Evolutionary conservation across 2,888 invertebrate species (phyloP), one percentile per base, ranked within the genome.

Genomic region (Pomacea canaliculata): DNA sequence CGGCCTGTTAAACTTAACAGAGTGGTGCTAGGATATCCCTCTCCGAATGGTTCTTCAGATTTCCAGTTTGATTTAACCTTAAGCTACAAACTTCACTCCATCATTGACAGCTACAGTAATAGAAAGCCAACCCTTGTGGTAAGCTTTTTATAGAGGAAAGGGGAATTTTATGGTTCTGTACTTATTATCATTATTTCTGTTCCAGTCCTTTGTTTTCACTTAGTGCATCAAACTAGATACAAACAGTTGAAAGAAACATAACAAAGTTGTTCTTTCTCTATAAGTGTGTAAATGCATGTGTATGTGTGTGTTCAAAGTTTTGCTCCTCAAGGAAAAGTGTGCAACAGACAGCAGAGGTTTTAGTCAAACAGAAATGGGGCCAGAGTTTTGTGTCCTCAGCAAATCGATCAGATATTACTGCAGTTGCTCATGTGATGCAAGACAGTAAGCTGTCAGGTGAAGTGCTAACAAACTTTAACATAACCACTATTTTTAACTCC

Each of bases 271-370:
- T 37, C 37, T 37, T 37, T 37, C 5, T 3, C 37, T 16, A 56
- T 56, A 8, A 56, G 51, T 4, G 8, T 16, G 16, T 56, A 16
- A 10, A 4, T 56, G 51, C 51, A 56, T 13, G 2, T 56, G 51
- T 56, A 7, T 56, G 4, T 56, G 51, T 56, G 51, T 16, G 16
- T 71, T 84, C 83, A 37, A 78, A 91, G 91, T 96, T 96, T 89
- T 95, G 95, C 89, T 94, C 94, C 82, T 95, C 95, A 0, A 91
- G 96, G 71, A 95, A 95, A 90, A 93, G 94, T 83, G 94, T 94
- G 0, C 91, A 93, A 80, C 93, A 95, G 90, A 94, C 95, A 13
- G 94, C 94, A 0, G 93, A 93, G 71, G 93, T 93, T 37, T 86
- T 96, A 62, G 92, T 93, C 3, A 92, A 93, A 79, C 93, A 65